These are phyloP conservation scores for Euclidia mi DNA, from an alignment of 2,888 invertebrate species.

Conservation along the genomic window DNA sequence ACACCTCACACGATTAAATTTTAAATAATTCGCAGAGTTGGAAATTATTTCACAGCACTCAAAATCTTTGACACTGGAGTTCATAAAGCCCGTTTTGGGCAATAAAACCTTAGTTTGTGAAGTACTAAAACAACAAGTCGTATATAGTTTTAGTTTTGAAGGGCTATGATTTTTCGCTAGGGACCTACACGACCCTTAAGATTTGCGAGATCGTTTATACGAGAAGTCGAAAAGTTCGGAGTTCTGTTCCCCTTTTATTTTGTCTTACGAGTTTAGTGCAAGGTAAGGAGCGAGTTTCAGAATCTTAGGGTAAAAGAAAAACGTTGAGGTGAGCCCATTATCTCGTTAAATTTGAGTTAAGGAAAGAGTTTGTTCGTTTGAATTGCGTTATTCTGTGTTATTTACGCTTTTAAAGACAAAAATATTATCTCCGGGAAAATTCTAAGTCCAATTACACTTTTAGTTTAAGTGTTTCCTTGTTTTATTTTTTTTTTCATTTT, in stretches of 20 bases:
- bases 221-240: conserved; percentile 16
- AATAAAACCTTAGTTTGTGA: conserved; percentile 27
- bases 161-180: conserved; percentile 24
- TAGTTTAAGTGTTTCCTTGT: no score
- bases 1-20: background rate
- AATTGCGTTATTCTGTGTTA: background rate
- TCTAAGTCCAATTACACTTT: no score
- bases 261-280: conserved; percentile 23
- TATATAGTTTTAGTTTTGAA: conserved; percentile 26
- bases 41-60: conserved; percentile 9
- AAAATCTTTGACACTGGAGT: conserved; percentile 11
- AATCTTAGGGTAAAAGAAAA: conserved; percentile 9
- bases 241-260: conserved; percentile 22
- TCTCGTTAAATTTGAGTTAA: conserved; percentile 7
- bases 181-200: conserved; percentile 17
- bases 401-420: no score
- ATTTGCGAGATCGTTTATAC: conserved; percentile 21
- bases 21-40: background rate
- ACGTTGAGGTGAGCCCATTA: conserved; percentile 7
- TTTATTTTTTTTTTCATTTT: no score
- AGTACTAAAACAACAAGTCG: conserved; percentile 23
- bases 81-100: conserved; percentile 14
- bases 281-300: conserved; percentile 6
- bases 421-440: no score
- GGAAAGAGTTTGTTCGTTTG: background rate